Evolutionary conservation across 2,888 invertebrate species (phyloP).

Genomic region (Acanthosepion esculentum): DNA sequence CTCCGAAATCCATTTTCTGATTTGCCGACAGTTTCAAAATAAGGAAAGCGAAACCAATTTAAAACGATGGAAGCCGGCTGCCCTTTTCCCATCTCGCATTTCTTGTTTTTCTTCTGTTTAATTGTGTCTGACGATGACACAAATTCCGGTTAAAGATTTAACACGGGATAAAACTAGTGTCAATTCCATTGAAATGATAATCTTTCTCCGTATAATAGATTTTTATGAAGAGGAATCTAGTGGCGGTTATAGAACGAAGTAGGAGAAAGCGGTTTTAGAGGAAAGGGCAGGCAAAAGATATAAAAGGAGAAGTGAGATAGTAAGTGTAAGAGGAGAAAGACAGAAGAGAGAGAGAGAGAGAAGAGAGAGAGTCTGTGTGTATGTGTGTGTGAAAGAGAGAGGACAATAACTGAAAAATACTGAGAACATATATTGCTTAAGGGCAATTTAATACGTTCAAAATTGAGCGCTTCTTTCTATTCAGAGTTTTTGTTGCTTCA

Average conservation of each 20-base stretch:
- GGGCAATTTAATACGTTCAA: too few species aligned
- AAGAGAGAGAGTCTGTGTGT: too few species aligned
- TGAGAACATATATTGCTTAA: too few species aligned
- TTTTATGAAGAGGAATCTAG: background rate
- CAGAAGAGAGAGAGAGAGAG: too few species aligned
- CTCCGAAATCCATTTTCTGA: background rate
- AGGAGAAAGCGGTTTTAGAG: background rate
- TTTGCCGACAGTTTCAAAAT: too few species aligned
- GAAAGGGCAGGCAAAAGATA: background rate
- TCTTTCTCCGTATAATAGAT: background rate
- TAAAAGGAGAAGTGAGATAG: background rate
- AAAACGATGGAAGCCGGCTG: background rate
- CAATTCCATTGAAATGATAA: slow-evolving; percentile 14
- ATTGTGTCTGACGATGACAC: background rate
- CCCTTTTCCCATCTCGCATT: too few species aligned
- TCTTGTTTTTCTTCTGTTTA: background rate
- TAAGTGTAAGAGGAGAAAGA: too few species aligned
- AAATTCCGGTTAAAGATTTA: background rate
- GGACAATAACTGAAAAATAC: too few species aligned
- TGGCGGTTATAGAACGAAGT: background rate
- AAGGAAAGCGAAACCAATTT: background rate
- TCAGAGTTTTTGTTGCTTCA: too few species aligned
- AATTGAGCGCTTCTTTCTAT: too few species aligned
- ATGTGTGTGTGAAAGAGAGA: too few species aligned
- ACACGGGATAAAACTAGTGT: background rate